Percentiles rank a stretch among this genome's conserved stretches.
These are phyloP conservation scores for Melanargia galathea DNA, from an alignment of 2,888 invertebrate genomes.

Conservation along the genomic window DNA sequence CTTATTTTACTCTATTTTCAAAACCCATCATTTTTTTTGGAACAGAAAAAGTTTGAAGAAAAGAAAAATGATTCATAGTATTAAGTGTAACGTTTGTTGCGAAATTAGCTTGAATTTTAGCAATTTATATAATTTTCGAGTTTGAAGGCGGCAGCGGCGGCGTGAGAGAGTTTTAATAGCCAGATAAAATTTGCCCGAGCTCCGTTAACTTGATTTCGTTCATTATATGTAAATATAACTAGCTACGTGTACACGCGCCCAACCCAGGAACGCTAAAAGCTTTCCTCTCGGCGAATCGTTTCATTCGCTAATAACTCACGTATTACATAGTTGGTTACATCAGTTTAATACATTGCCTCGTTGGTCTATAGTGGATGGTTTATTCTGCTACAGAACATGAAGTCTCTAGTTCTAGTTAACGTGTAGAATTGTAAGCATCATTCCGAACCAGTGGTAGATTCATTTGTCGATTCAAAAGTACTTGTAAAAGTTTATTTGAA, in stretches of 20 bases:
- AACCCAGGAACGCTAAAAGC: neutral
- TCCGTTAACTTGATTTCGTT: conserved; percentile 32
- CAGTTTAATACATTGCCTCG: too few relatives aligned
- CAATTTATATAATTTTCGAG: conserved; percentile 37
- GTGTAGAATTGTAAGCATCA: too few relatives aligned
- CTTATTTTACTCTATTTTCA: too few relatives aligned
- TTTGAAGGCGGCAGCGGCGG: conserved; percentile 30
- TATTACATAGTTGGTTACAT: too few relatives aligned
- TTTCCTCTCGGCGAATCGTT: neutral
- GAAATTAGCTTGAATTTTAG: neutral
- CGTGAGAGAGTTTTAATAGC: conserved; percentile 37
- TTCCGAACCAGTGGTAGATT: too few relatives aligned
- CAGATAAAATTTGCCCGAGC: conserved; percentile 36
- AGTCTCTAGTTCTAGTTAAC: too few relatives aligned
- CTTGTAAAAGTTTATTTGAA: too few relatives aligned
- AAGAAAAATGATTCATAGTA: neutral
- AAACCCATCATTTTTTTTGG: conserved; percentile 2
- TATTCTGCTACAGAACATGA: too few relatives aligned
- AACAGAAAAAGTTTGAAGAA: too few relatives aligned
- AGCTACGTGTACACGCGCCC: conserved; percentile 10
- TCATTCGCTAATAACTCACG: too few relatives aligned
- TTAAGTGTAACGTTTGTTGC: neutral
- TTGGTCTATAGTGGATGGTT: too few relatives aligned
- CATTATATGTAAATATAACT: conserved; percentile 22
- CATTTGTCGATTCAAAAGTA: too few relatives aligned